Percentiles rank a stretch among this genome's conserved stretches.
phyloP scores from a whole-genome alignment of 2,113 vertebrate genomes.

The Galemys pyrenaicus region DNA sequence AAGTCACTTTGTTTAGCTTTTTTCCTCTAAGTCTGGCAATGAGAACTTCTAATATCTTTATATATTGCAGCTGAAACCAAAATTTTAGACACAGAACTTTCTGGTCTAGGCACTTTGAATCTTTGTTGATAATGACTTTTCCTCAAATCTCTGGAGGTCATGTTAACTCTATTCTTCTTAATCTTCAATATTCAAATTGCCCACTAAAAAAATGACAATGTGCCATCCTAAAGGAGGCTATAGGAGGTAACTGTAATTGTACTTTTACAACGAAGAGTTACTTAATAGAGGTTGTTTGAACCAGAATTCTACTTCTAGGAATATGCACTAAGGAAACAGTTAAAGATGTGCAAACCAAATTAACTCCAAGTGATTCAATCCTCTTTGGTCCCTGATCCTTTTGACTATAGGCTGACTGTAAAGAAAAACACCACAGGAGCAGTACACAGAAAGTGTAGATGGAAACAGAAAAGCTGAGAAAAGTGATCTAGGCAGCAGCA shows the following conservation, averaged over 20 bases:
- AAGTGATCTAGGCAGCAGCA: not conserved
- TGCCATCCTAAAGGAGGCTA: not conserved
- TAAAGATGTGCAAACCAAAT: not conserved
- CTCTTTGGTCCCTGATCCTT: not conserved
- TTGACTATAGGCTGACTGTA: not conserved
- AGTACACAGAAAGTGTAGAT: not conserved
- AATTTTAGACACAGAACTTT: not conserved
- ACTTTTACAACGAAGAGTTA: not conserved
- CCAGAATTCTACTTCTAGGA: not conserved
- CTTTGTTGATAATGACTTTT: not conserved
- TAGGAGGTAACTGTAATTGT: not conserved
- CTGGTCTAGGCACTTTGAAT: not conserved
- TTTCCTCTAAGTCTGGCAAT: not conserved
- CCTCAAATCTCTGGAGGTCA: not conserved
- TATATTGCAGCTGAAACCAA: not conserved
- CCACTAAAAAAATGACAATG: not conserved
- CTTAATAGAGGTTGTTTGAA: not conserved
- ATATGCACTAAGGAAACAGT: not conserved
- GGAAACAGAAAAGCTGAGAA: not conserved
- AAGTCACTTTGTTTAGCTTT: not conserved
- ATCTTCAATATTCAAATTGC: constrained; percentile 8
- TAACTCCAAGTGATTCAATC: not conserved
- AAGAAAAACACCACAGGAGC: not conserved
- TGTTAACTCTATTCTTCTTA: not conserved
- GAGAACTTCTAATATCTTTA: not conserved